Conservation (phyloP, 2,888 invertebrate species). For the Lamellibrachia columna region DNA sequence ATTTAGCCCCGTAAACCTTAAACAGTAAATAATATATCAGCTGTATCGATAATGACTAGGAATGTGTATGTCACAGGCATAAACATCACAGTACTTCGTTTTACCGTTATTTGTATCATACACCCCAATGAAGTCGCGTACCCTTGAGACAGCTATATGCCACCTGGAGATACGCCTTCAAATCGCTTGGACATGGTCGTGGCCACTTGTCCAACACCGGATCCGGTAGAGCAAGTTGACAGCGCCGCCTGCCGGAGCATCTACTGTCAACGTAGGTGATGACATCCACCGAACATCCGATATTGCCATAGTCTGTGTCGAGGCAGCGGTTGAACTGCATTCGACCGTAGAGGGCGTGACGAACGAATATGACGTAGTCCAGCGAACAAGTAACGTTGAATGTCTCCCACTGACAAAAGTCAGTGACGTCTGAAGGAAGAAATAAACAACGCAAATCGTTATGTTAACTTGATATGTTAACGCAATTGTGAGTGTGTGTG, state of each 20-base stretch:
- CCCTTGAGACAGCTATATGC: conserved; percentile 35
- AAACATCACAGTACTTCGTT: background rate
- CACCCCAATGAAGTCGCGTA: background rate
- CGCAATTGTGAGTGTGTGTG: too few relatives aligned
- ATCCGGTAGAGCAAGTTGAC: conserved; percentile 32
- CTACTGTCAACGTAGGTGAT: conserved; percentile 34
- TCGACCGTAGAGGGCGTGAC: conserved; percentile 35
- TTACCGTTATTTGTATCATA: background rate
- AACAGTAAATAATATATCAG: too few relatives aligned
- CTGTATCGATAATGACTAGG: too few relatives aligned
- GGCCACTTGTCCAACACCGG: conserved; percentile 32
- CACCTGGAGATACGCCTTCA: conserved; percentile 37
- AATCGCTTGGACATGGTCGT: conserved; percentile 36
- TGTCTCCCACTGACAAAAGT: conserved; percentile 34
- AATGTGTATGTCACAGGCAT: background rate
- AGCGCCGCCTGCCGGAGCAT: conserved; percentile 33
- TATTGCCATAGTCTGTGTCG: conserved; percentile 34
- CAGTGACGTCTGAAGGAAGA: conserved; percentile 19
- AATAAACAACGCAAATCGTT: background rate
- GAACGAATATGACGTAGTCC: conserved; percentile 34
- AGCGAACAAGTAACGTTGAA: conserved; percentile 35
- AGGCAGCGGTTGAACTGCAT: conserved; percentile 34
- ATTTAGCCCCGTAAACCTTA: too few relatives aligned
- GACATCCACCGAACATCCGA: conserved; percentile 35
- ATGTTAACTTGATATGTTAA: too few relatives aligned